Conservation (phyloP, 2,888 invertebrate genomes). For the Mythimna lalbum region DNA sequence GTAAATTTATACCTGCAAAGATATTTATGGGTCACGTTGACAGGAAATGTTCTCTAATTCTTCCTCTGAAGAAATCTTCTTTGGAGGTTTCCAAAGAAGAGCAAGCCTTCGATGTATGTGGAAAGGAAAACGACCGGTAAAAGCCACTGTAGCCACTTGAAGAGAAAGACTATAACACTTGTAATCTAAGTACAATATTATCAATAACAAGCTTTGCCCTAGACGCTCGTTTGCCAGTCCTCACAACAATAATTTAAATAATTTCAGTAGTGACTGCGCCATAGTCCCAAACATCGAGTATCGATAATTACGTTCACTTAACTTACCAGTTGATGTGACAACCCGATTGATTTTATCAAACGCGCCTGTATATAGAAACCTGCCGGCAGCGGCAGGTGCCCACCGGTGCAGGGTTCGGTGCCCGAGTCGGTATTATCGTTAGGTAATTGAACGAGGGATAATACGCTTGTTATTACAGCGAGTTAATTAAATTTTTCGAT, state of each 20-base stretch:
- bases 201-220: not conserved
- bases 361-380: conserved; percentile 60
- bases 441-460: conserved; percentile 68
- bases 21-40: no score
- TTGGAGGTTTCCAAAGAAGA: no score
- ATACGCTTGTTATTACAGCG: conserved; percentile 58
- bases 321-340: conserved; percentile 57
- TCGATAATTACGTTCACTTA: conserved; percentile 53
- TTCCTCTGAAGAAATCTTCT: no score
- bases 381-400: conserved; percentile 60
- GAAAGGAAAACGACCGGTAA: no score
- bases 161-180: no score
- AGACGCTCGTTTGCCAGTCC: conserved; percentile 3
- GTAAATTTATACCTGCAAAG: no score
- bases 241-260: conserved; percentile 26
- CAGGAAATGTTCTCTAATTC: no score
- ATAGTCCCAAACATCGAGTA: conserved; percentile 35
- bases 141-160: no score
- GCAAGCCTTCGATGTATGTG: no score
- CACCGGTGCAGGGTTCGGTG: conserved; percentile 64
- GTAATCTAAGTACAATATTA: no score
- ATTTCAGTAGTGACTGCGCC: conserved; percentile 6
- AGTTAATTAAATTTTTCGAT: conserved; percentile 62
- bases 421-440: conserved; percentile 63
- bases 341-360: conserved; percentile 66